Evolutionary conservation across 2,797 vertebrate species (phyloP).

Genomic region (Gobio occitaniae): DNA sequence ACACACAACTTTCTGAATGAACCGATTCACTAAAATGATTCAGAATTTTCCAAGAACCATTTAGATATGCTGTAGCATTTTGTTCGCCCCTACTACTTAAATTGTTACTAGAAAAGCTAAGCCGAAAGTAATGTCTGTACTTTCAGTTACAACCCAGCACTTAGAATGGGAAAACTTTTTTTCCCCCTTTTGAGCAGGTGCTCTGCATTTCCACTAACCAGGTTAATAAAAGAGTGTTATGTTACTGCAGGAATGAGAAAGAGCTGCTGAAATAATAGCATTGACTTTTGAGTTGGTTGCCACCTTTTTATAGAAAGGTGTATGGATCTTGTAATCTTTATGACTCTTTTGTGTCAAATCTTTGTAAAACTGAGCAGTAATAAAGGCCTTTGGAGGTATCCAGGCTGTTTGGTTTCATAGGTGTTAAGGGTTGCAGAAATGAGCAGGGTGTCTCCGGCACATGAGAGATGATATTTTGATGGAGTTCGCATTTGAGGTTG

Average conservation of each 20-base stretch:
- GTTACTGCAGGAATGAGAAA: conserved; percentile 60
- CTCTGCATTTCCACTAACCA: conserved; percentile 36
- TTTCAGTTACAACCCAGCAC: neutral
- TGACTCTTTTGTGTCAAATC: conserved; percentile 59
- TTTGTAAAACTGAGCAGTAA: conserved; percentile 54
- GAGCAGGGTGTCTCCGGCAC: conserved; percentile 59
- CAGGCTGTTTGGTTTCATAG: conserved; percentile 60
- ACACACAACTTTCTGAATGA: neutral
- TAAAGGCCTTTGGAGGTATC: conserved; percentile 49
- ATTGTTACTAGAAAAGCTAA: neutral
- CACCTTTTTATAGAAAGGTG: conserved; percentile 57
- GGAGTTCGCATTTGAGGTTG: conserved; percentile 63
- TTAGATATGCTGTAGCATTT: neutral
- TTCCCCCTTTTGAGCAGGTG: conserved; percentile 41
- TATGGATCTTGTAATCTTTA: conserved; percentile 59
- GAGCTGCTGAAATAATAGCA: conserved; percentile 54
- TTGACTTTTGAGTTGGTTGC: conserved; percentile 54
- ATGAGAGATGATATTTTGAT: conserved; percentile 74
- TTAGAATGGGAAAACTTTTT: neutral
- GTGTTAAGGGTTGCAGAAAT: conserved; percentile 64
- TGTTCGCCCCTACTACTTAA: neutral
- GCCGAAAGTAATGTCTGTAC: neutral
- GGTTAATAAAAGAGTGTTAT: conserved; percentile 55
- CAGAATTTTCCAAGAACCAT: neutral
- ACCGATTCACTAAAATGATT: neutral